phyloP scores from a whole-genome alignment of 2,797 vertebrate species.

The Acrossocheilus fasciatus region DNA sequence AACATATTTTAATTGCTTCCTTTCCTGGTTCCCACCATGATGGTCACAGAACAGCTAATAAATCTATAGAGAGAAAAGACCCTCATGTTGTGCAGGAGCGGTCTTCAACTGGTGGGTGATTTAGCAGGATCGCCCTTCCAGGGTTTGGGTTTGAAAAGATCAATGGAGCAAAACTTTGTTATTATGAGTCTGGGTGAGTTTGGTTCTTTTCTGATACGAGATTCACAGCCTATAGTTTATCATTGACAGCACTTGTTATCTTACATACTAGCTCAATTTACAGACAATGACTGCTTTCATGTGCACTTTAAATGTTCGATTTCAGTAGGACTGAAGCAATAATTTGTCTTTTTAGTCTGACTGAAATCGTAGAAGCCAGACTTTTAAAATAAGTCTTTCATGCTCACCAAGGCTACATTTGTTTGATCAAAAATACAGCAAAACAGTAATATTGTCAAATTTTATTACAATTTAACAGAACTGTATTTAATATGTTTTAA shows the following conservation, averaged over 20 bases:
- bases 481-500: neutral
- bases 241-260: neutral
- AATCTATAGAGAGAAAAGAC: conserved; percentile 65
- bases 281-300: neutral
- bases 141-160: conserved; percentile 3
- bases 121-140: neutral
- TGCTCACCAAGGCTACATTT: neutral
- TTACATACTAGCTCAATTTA: neutral
- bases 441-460: neutral
- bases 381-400: neutral
- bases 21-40: conserved; percentile 65
- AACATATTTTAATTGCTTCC: conserved; percentile 72
- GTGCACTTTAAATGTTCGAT: neutral
- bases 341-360: neutral
- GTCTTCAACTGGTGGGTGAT: conserved; percentile 18
- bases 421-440: neutral
- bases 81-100: conserved; percentile 44
- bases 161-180: neutral
- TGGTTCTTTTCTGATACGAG: neutral
- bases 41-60: conserved; percentile 75
- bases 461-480: neutral
- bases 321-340: neutral
- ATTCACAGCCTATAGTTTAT: neutral
- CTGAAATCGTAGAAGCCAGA: neutral
- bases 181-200: neutral